A percentile compares a stretch with the other conserved stretches of the same genome.
Evolutionary conservation across 2,797 vertebrate genomes (phyloP).

Genomic region (Phoxinus dragarum): DNA sequence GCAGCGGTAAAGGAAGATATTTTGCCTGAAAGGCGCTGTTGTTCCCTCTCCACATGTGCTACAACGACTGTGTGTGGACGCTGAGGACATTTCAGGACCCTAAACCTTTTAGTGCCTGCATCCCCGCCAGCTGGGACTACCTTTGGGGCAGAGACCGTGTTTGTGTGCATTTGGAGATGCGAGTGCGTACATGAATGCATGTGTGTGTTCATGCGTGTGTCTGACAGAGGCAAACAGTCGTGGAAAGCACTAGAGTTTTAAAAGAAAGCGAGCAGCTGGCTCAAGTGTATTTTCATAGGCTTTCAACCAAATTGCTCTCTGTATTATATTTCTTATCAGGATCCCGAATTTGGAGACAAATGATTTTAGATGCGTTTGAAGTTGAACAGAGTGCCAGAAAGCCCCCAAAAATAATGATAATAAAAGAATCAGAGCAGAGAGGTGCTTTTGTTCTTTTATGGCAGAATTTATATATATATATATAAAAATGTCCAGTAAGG

Average conservation of each 20-base stretch:
- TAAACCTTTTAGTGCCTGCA: conserved; percentile 44
- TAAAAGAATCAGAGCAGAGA: conserved; percentile 41
- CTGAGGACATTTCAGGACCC: conserved; percentile 40
- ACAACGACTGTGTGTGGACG: neutral
- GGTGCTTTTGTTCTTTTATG: conserved; percentile 36
- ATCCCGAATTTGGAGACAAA: conserved; percentile 32
- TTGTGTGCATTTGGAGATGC: conserved; percentile 11
- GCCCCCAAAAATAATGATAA: conserved; percentile 5
- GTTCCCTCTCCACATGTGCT: conserved; percentile 25
- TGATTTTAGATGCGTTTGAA: conserved; percentile 39
- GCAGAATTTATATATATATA: neutral
- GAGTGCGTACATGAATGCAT: conserved; percentile 28
- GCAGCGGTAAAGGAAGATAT: conserved; percentile 9
- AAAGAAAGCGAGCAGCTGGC: conserved; percentile 44
- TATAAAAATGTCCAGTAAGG: conserved; percentile 11
- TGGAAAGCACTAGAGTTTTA: conserved; percentile 35
- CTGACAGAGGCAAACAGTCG: conserved; percentile 33
- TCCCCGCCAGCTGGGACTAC: conserved; percentile 50
- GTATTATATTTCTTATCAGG: conserved; percentile 30
- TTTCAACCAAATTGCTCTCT: conserved; percentile 42
- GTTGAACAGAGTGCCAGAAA: conserved; percentile 29
- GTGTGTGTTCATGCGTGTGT: conserved; percentile 39
- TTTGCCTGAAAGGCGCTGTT: conserved; percentile 38
- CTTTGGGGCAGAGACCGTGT: conserved; percentile 24
- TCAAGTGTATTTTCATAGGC: conserved; percentile 45